Conservation (phyloP, 2,797 vertebrate genomes). For the Notoglanidium macrostoma region DNA sequence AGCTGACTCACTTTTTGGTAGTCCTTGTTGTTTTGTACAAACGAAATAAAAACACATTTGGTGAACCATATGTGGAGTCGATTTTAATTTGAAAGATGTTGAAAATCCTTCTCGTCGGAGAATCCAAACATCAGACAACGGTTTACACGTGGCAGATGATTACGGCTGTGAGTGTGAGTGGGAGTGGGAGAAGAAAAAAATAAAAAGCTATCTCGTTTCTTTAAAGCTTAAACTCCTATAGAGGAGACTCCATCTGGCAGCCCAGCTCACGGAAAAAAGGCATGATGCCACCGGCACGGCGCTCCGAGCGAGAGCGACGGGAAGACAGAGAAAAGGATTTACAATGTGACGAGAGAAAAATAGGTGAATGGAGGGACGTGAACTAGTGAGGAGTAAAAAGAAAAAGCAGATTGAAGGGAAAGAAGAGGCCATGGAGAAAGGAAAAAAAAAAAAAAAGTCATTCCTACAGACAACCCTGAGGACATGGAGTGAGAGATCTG, state of each 20-base stretch:
- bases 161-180: background rate
- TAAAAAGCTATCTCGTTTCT: conserved; percentile 4
- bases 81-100: background rate
- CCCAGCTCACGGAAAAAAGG: conserved; percentile 60
- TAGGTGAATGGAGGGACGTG: conserved; percentile 26
- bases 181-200: background rate
- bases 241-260: conserved; percentile 57
- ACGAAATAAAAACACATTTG: conserved; percentile 81
- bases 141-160: background rate
- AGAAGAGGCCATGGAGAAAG: background rate
- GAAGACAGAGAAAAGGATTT: background rate
- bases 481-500: conserved; percentile 16
- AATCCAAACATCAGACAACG: background rate
- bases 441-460: conserved; percentile 1
- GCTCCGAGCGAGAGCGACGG: conserved; percentile 19
- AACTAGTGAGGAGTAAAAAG: background rate
- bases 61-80: conserved; percentile 60
- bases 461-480: conserved; percentile 54
- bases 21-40: conserved; percentile 82
- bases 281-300: background rate
- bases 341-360: conserved; percentile 18
- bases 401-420: conserved; percentile 6
- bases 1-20: conserved; percentile 80
- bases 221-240: conserved; percentile 46
- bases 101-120: background rate